phyloP scores from a whole-genome alignment of 1,140 invertebrate genomes.

The Hirudo medicinalis region DNA sequence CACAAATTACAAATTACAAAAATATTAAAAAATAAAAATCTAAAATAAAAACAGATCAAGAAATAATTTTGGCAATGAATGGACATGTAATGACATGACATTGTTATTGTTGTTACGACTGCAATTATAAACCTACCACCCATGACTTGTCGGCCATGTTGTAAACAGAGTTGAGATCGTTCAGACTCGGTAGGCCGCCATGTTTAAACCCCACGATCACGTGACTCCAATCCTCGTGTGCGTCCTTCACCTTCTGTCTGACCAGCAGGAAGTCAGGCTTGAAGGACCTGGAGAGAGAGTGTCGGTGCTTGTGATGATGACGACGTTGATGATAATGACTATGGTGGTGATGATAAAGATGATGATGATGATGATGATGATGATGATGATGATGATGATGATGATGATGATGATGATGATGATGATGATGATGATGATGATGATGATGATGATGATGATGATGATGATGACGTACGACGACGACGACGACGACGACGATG shows the following conservation, averaged over 20 bases:
- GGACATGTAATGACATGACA: too few relatives aligned
- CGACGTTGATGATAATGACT: background rate
- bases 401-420: background rate
- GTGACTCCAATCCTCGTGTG: background rate
- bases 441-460: background rate
- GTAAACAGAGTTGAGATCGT: background rate
- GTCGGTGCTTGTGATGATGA: background rate
- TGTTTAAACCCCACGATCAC: background rate
- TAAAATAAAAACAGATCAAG: too few relatives aligned
- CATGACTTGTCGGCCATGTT: constrained; percentile 2
- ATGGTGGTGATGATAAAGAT: background rate
- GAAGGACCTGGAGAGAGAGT: background rate
- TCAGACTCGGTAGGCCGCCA: background rate
- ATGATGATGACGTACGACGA: too few relatives aligned
- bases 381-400: constrained; percentile 1
- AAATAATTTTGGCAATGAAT: too few relatives aligned
- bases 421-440: background rate
- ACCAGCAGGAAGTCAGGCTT: constrained; percentile 6
- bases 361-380: background rate
- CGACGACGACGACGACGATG: background rate
- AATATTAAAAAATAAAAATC: too few relatives aligned
- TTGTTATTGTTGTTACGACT: too few relatives aligned
- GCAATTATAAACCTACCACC: background rate
- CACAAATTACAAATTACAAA: too few relatives aligned
- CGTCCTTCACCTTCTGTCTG: constrained; percentile 9